Evolutionary conservation across 2,888 invertebrate genomes (phyloP).

Genomic region (Kuschelorhynchus macadamiae): DNA sequence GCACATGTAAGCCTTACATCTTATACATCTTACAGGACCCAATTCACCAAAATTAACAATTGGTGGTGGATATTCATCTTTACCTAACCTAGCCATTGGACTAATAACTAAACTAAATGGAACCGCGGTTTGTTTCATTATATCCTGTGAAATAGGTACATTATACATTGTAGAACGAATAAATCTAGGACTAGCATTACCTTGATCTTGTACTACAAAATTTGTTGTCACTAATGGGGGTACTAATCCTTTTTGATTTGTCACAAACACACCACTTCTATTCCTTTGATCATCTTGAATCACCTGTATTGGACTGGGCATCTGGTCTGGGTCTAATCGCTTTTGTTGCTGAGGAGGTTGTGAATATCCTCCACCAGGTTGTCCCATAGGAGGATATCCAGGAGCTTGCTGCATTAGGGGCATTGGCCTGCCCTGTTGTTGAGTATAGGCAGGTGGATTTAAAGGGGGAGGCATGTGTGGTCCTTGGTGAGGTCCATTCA

Average conservation of each 20-base stretch:
- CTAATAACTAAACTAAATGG: constrained; percentile 92
- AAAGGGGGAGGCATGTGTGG: constrained; percentile 71
- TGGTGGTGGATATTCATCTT: constrained; percentile 82
- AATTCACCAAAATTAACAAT: constrained; percentile 92
- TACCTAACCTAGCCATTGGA: constrained; percentile 85
- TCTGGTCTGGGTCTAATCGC: constrained; percentile 93
- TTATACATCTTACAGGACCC: constrained; percentile 95
- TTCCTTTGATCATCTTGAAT: constrained; percentile 86
- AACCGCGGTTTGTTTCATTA: constrained; percentile 94
- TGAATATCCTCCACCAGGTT: constrained; percentile 59
- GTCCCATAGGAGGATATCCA: constrained; percentile 37
- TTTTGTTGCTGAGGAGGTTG: constrained; percentile 66
- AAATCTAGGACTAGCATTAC: constrained; percentile 85
- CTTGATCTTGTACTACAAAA: constrained; percentile 94
- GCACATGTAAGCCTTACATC: constrained; percentile 99
- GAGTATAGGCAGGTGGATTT: constrained; percentile 53
- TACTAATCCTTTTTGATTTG: constrained; percentile 88
- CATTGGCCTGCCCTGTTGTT: constrained; percentile 23
- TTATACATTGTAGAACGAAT: constrained; percentile 96
- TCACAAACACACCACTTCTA: constrained; percentile 87
- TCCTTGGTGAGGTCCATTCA: constrained; percentile 63
- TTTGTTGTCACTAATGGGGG: constrained; percentile 97
- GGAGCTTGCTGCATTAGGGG: constrained; percentile 41
- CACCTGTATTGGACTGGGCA: constrained; percentile 83
- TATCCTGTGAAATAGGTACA: constrained; percentile 92